Evolutionary conservation across 1,140 invertebrate species (phyloP), one percentile per base, ranked within the genome.

Genomic region (Archivesica marissinica): DNA sequence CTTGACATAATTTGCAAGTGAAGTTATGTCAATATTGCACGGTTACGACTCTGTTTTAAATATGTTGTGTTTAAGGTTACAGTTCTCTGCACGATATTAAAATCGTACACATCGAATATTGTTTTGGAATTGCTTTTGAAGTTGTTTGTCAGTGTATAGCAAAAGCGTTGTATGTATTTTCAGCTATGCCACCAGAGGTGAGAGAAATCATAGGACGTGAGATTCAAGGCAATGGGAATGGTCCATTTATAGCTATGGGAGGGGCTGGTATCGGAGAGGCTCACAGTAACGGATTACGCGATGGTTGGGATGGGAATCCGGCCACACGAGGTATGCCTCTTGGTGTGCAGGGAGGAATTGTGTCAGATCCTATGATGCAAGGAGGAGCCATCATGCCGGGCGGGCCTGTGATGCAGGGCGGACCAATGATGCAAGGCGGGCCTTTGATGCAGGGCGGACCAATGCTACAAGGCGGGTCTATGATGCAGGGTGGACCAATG

Each of bases 241-340:
- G 59, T 20, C 9, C 11, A 64, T 64, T 64, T 35, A 64, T 64
- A 13, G 28, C 59, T 2, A 13, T 64, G 4, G 80, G 80, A 9
- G 80, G 80, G 0, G 80, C 80, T 30, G 80, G 80, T 47, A 52
- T 54, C n/a, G 80, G 80, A 13, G 68, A 83, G 50, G 3, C 28
- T 25, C 70, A 83, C 39, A 50, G 68, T 30, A 59, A 83, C 28
- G 80, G 80, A 0, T 28, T 83, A 28, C 47, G 72, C n/a, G 25
- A 72, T 33, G 80, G 80, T 15, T 83, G 80, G 80, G 68, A 83
- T 30, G 80, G 80, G 4, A 75, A 83, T 39, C 80, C 80, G 15
- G 59, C 59, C 20, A 64, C 59, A 2, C 59, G 59, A 28, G 59
- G 59, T 2, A 33, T 64, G 59, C 59, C 28, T 11, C 20, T 20